A percentile compares a stretch with the other conserved stretches of the same genome.
phyloP scores from a whole-genome alignment of 2,888 invertebrate genomes.

The Drosophila anomalata region DNA sequence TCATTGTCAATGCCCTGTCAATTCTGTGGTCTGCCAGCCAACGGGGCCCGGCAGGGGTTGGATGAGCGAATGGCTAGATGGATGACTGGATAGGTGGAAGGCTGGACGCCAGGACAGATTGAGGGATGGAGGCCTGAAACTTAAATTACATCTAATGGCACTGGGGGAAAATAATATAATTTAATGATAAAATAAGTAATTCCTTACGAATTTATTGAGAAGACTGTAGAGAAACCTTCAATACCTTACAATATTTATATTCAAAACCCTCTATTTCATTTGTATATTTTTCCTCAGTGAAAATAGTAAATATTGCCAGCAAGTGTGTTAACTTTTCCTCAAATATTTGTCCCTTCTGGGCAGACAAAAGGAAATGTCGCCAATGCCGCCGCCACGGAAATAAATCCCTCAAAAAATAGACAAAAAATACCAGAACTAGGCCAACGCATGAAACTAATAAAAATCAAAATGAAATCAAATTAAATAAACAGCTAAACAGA shows the following conservation, averaged over 20 bases:
- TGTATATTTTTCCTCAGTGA: background rate
- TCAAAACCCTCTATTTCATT: background rate
- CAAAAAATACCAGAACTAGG: conserved; percentile 50
- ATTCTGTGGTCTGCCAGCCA: conserved; percentile 63
- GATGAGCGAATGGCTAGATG: conserved; percentile 8
- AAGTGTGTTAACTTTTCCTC: conserved; percentile 16
- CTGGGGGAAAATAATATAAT: background rate
- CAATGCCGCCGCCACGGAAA: conserved; percentile 14
- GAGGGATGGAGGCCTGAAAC: conserved; percentile 42
- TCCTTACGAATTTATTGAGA: no score
- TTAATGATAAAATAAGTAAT: background rate
- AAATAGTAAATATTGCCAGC: background rate
- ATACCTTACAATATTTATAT: no score
- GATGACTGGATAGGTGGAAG: conserved; percentile 22
- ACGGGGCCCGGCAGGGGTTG: conserved; percentile 43
- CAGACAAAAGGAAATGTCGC: conserved; percentile 12
- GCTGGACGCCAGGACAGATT: conserved; percentile 10
- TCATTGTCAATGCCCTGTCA: conserved; percentile 82
- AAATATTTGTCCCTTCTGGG: conserved; percentile 8
- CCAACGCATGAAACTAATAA: conserved; percentile 70
- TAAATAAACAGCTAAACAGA: conserved; percentile 65
- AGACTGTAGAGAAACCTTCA: no score
- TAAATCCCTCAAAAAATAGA: conserved; percentile 11
- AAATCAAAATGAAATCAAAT: conserved; percentile 78
- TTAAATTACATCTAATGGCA: conserved; percentile 54